These are phyloP conservation scores for Phylloscopus trochiloides DNA, from an alignment of 2,113 vertebrate species.

Conservation along the genomic window DNA sequence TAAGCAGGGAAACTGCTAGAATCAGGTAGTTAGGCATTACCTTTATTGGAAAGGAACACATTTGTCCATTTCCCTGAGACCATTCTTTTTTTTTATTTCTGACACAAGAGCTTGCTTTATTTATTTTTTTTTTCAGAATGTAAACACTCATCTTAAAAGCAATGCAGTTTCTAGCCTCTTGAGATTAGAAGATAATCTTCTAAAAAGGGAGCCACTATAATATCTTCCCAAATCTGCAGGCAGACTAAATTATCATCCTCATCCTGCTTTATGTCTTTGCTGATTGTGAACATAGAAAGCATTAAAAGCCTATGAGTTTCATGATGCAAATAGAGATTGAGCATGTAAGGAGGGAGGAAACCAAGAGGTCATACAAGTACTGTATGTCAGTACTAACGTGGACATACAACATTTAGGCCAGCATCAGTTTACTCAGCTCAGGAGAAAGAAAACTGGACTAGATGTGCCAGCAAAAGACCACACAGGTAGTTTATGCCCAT, in stretches of 20 bases:
- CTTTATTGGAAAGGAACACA: background rate
- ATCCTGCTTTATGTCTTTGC: background rate
- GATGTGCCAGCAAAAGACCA: background rate
- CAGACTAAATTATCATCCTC: background rate
- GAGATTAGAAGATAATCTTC: slow-evolving; percentile 12
- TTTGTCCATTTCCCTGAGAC: background rate
- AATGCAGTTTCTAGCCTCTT: background rate
- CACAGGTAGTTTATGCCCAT: background rate
- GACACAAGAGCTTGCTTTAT: background rate
- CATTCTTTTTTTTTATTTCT: background rate
- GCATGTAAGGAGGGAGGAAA: background rate
- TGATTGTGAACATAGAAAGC: background rate
- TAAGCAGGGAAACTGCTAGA: background rate
- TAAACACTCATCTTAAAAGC: background rate
- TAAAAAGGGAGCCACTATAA: background rate
- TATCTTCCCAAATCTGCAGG: background rate
- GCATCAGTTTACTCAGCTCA: background rate
- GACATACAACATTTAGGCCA: background rate
- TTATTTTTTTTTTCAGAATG: background rate
- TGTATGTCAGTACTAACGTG: background rate
- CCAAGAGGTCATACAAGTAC: background rate
- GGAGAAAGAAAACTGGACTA: background rate
- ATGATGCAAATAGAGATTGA: background rate
- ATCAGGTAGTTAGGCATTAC: background rate
- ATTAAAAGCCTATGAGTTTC: background rate